Evolutionary conservation across 1,140 invertebrate species (phyloP).

Genomic region (Uloborus diversus): DNA sequence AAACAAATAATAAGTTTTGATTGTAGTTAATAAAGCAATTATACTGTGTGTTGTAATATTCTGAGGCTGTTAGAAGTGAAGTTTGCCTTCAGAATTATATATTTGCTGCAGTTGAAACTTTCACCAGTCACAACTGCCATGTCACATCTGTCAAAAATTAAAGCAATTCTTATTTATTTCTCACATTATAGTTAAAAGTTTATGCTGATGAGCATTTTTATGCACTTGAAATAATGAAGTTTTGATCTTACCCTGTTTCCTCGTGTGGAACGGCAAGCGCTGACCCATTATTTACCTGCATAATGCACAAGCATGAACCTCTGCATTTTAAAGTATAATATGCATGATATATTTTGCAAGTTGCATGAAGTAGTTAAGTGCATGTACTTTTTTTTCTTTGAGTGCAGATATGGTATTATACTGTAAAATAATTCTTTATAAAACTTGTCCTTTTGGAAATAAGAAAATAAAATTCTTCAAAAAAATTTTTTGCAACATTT

Average conservation of each 20-base stretch:
- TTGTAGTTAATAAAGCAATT: no score
- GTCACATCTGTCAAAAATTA: no score
- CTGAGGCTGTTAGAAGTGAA: no score
- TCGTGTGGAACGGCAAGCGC: constrained; percentile 32
- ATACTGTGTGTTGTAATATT: no score
- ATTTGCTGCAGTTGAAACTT: neutral
- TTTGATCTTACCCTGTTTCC: neutral
- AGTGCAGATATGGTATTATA: constrained; percentile 34
- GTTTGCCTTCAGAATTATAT: neutral
- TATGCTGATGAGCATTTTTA: no score
- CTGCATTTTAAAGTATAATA: constrained; percentile 27
- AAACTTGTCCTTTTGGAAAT: neutral
- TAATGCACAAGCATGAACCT: constrained; percentile 30
- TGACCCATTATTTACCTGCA: constrained; percentile 40
- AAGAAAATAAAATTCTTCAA: neutral
- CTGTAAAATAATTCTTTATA: neutral
- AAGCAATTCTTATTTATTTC: no score
- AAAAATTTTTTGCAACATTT: no score
- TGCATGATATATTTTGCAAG: constrained; percentile 35
- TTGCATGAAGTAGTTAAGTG: constrained; percentile 28
- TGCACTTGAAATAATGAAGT: no score
- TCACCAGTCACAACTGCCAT: neutral
- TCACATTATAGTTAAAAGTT: no score
- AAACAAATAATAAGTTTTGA: no score
- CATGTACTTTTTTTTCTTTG: constrained; percentile 13